Evolutionary conservation across 2,797 vertebrate species (phyloP).

Genomic region (Sebastes trivittatus): DNA sequence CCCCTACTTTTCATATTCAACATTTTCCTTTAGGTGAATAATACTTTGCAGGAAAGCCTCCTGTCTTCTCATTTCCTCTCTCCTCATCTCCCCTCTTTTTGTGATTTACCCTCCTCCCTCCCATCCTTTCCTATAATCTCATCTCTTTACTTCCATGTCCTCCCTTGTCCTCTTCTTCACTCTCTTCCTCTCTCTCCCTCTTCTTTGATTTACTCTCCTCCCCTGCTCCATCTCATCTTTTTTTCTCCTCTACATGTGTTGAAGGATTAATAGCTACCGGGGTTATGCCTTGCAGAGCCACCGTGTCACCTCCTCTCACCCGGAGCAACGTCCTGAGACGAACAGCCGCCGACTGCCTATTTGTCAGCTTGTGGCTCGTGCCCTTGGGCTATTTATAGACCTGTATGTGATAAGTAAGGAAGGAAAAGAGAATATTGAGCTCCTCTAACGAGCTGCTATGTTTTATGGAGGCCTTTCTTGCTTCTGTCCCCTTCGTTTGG

Average conservation of each 20-base stretch:
- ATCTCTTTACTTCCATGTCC: conserved; percentile 19
- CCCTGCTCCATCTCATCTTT: conserved; percentile 32
- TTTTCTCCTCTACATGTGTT: conserved; percentile 38
- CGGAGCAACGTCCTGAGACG: conserved; percentile 53
- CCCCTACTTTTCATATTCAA: background rate
- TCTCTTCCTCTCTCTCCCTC: conserved; percentile 9
- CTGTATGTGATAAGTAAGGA: conserved; percentile 24
- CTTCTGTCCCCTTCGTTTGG: background rate
- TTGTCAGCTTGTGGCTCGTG: conserved; percentile 56
- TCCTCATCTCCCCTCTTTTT: background rate
- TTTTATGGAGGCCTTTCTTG: conserved; percentile 7
- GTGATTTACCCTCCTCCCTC: background rate
- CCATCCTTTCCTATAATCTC: conserved; percentile 5
- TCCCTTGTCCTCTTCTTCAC: background rate
- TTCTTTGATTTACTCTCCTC: conserved; percentile 38
- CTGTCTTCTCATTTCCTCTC: background rate
- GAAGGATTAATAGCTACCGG: conserved; percentile 61
- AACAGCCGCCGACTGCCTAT: conserved; percentile 55
- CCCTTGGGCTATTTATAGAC: conserved; percentile 57
- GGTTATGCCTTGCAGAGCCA: conserved; percentile 49
- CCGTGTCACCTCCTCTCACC: conserved; percentile 49
- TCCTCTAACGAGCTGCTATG: conserved; percentile 20
- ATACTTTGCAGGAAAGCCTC: background rate
- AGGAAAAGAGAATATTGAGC: conserved; percentile 28
- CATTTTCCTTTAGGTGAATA: background rate